These are phyloP conservation scores for Sorex araneus DNA, from an alignment of 2,113 vertebrate genomes.

Conservation along the genomic window DNA sequence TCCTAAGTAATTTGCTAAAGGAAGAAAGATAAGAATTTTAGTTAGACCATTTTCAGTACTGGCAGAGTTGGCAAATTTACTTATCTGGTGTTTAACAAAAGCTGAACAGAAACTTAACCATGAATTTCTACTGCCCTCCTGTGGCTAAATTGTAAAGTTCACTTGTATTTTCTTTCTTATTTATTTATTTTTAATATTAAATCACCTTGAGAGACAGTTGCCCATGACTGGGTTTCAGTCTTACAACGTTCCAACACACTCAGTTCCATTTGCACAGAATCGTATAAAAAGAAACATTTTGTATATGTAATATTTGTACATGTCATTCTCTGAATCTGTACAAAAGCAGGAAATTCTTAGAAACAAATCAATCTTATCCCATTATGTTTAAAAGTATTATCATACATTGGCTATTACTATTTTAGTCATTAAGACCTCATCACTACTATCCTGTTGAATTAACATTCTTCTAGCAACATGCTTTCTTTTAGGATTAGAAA, in stretches of 20 bases:
- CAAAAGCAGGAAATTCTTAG: slow-evolving; percentile 4
- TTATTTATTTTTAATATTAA: neutral
- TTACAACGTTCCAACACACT: too few relatives aligned
- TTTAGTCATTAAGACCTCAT: neutral
- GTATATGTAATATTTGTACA: neutral
- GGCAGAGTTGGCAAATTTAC: neutral
- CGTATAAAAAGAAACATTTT: slow-evolving; percentile 4
- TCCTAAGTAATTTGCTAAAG: neutral
- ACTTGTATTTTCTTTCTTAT: accelerated
- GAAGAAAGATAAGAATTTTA: slow-evolving; percentile 7
- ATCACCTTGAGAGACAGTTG: too few relatives aligned
- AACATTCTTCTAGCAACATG: neutral
- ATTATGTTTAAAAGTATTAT: too few relatives aligned
- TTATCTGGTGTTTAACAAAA: slow-evolving; percentile 5
- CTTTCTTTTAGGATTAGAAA: neutral
- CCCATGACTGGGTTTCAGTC: too few relatives aligned
- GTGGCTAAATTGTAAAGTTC: slow-evolving; percentile 75
- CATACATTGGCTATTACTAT: neutral
- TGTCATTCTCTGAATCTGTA: neutral
- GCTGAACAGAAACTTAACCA: slow-evolving; percentile 8
- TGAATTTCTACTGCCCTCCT: slow-evolving; percentile 81
- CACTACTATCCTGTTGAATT: neutral
- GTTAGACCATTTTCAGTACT: slow-evolving; percentile 22
- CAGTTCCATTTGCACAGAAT: too few relatives aligned
- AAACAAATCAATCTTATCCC: too few relatives aligned